Percentiles rank a stretch among this genome's conserved stretches.
Evolutionary conservation across 2,888 invertebrate species (phyloP).

Genomic region (Linyphia triangularis): DNA sequence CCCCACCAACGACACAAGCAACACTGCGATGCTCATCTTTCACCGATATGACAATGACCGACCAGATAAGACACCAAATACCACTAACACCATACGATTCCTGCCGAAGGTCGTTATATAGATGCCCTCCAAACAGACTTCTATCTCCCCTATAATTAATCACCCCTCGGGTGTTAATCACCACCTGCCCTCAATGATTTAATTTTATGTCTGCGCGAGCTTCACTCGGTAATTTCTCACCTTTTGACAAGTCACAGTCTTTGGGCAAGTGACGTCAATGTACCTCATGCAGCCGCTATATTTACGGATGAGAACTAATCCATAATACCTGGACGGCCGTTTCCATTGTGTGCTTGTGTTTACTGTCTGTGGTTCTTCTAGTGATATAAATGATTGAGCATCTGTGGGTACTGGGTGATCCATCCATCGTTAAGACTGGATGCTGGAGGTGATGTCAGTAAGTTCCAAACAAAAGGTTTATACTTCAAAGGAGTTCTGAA

Average conservation of each 20-base stretch:
- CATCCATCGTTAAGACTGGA: too few species aligned
- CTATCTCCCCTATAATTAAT: constrained; percentile 69
- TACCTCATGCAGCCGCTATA: constrained; percentile 1
- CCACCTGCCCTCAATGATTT: constrained; percentile 49
- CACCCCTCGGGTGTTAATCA: constrained; percentile 42
- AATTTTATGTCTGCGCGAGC: constrained; percentile 26
- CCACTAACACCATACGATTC: too few species aligned
- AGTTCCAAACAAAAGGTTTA: too few species aligned
- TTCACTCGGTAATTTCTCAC: constrained; percentile 42
- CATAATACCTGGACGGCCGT: not conserved
- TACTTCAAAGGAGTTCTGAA: too few species aligned
- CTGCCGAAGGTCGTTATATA: constrained; percentile 21
- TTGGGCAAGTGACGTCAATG: constrained; percentile 20
- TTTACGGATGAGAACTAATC: not conserved
- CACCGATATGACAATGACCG: not conserved
- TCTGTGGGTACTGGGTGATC: too few species aligned
- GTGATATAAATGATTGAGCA: too few species aligned
- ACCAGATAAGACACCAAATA: not conserved
- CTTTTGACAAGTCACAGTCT: constrained; percentile 23
- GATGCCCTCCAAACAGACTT: not conserved
- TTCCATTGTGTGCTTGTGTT: not conserved
- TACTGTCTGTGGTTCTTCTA: not conserved
- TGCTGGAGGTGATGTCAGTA: too few species aligned
- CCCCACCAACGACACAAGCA: not conserved
- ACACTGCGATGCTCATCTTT: not conserved